Evolutionary conservation across 2,888 invertebrate species (phyloP), one percentile per base, ranked within the genome.

Genomic region (Polyommatus iphigenia): DNA sequence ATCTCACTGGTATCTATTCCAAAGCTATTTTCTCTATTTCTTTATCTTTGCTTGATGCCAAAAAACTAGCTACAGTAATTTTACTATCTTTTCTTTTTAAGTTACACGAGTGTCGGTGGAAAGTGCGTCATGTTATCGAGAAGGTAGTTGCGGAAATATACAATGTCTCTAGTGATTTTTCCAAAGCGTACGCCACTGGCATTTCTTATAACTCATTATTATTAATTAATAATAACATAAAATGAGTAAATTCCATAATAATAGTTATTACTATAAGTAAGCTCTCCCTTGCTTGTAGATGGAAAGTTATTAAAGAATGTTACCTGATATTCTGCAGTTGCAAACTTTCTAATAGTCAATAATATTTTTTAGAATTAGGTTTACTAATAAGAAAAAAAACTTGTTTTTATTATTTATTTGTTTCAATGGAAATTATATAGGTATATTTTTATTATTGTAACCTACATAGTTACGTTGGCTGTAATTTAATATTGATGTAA

Each of bases 331-430:
- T 87, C 86, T 86, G 87, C 89, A 88, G 86, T 88, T 87, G 90
- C 90, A 90, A 67, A 90, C 86, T 87, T 89, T 91, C 87, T 87
- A 87, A 89, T 92, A 94, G 93, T 94, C 93, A 93, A 91, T 91
- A 88, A 88, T 90, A 88, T 88, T 90, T 91, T 89, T 89, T 94
- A 93, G 92, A 85, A 85, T 88, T 92, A 92, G 90, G 86, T 89
- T 89, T 90, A 92, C 89, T 90, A 88, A 88, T 92, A 91, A 92
- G 89, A 86, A 90, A 89, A 89, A 91, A 89, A 89, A 90, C 91
- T 89, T 93, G 93, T 93, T 94, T 92, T 94, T 93, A 92, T 93
- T 92, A 92, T 94, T 93, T 93, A 92, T 93, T 93, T 93, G 93
- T 94, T 93, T 92, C 90, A 90, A 91, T 90, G 88, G 87, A 92